Evolutionary conservation across 1,140 invertebrate species (phyloP).

Genomic region (Octopus sinensis): DNA sequence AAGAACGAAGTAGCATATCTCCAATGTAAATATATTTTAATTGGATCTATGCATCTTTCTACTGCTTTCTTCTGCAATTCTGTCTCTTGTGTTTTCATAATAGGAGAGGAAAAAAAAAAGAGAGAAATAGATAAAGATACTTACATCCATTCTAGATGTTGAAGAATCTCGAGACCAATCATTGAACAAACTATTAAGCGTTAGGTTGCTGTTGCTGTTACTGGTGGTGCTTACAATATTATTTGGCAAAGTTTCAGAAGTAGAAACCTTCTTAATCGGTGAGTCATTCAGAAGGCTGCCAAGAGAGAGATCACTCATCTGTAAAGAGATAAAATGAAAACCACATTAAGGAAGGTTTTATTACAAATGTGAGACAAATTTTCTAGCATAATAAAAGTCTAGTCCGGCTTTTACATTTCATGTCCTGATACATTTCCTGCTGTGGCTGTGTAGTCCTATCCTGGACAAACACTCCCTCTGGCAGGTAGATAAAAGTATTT

Average conservation of each 20-base stretch:
- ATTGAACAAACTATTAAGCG: background rate
- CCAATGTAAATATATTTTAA: too few species aligned
- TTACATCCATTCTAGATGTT: constrained; percentile 3
- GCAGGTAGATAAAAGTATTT: too few species aligned
- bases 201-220: background rate
- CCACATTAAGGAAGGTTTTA: too few species aligned
- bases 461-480: too few species aligned
- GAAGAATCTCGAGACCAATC: constrained; percentile 3
- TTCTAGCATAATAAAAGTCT: too few species aligned
- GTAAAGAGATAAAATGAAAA: background rate
- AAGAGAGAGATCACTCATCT: constrained; percentile 8
- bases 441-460: too few species aligned
- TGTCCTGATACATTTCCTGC: too few species aligned
- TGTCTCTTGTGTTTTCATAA: background rate
- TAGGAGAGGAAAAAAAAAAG: too few species aligned
- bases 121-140: background rate
- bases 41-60: too few species aligned
- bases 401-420: too few species aligned
- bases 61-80: background rate
- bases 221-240: background rate
- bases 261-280: background rate
- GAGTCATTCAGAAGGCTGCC: constrained; percentile 7
- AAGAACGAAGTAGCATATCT: too few species aligned
- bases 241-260: background rate
- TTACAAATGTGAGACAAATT: too few species aligned